A percentile compares a stretch with the other conserved stretches of the same genome.
Conservation (phyloP, 2,113 vertebrate species). For the Calonectris borealis region DNA sequence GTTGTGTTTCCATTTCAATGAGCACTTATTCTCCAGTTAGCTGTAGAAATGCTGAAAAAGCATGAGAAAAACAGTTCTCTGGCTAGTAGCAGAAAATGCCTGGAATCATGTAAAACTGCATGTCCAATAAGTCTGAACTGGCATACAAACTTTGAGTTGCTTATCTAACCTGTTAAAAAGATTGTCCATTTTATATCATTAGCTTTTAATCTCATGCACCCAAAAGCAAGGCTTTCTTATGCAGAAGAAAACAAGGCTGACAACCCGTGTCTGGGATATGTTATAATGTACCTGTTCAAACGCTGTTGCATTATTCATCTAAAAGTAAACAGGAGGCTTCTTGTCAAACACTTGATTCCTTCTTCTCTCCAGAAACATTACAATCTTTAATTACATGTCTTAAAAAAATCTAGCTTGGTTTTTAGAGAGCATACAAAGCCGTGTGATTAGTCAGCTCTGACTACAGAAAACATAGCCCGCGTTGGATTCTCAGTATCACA, state of each 20-base stretch:
- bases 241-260: background rate
- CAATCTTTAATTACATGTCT: background rate
- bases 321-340: background rate
- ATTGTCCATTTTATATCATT: background rate
- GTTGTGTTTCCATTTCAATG: background rate
- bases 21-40: background rate
- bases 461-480: background rate
- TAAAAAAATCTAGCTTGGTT: background rate
- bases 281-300: background rate
- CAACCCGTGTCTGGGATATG: background rate
- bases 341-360: background rate
- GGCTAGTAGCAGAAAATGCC: background rate
- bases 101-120: background rate
- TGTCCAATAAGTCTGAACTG: background rate
- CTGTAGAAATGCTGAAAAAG: background rate
- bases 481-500: background rate
- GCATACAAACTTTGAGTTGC: background rate
- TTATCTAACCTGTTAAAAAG: background rate
- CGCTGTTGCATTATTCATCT: background rate
- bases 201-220: background rate
- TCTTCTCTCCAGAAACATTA: background rate
- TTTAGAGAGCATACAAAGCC: background rate
- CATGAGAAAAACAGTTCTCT: background rate
- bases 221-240: background rate
- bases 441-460: background rate